Conservation (phyloP, 35 echinoderm and acorn worm genomes). For the Lytechinus variegatus region DNA sequence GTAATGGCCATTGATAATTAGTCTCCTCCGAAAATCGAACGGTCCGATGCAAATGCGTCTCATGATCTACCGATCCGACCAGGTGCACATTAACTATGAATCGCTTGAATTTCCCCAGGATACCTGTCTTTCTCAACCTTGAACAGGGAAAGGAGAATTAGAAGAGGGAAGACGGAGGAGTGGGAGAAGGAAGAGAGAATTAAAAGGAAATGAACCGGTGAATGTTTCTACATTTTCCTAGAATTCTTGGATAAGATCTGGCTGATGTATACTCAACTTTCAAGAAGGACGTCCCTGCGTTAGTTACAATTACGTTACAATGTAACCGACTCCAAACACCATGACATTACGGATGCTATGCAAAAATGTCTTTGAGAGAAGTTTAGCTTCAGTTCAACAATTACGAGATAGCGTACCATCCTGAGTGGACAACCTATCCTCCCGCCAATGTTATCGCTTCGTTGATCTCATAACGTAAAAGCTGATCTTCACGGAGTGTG, state of each 20-base stretch:
- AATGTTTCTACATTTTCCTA: background rate
- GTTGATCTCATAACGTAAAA: background rate
- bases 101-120: background rate
- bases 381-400: background rate
- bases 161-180: background rate
- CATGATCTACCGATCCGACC: background rate
- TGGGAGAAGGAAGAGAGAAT: background rate
- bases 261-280: background rate
- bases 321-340: background rate
- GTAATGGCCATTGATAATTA: slow-evolving; percentile 19
- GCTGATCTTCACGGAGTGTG: background rate
- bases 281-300: background rate
- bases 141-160: background rate
- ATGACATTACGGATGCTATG: background rate
- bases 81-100: background rate
- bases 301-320: background rate
- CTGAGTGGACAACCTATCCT: background rate
- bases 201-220: background rate
- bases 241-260: background rate
- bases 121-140: background rate
- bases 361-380: background rate
- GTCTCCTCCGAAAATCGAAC: background rate
- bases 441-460: slow-evolving; percentile 8
- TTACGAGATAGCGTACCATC: background rate
- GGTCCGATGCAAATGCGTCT: background rate